phyloP scores from a whole-genome alignment of 2,797 vertebrate genomes.

The Leptodactylus fallax region DNA sequence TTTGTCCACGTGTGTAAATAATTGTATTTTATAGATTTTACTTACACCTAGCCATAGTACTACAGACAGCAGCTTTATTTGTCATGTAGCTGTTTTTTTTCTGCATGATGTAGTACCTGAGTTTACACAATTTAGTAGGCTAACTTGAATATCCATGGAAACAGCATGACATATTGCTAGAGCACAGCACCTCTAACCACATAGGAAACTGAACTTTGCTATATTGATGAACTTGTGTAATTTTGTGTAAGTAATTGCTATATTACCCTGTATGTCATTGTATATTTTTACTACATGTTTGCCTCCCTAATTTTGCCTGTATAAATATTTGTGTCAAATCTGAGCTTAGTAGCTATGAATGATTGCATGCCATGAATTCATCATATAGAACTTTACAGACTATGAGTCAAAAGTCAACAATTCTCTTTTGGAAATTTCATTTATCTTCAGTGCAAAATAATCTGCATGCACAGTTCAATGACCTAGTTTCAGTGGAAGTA shows the following conservation, averaged over 20 bases:
- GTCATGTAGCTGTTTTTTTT: no score
- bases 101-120: background rate
- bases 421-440: conserved; percentile 27
- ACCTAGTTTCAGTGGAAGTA: background rate
- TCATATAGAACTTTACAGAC: conserved; percentile 5
- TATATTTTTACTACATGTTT: background rate
- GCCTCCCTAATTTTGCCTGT: background rate
- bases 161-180: background rate
- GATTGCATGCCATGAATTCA: conserved; percentile 15
- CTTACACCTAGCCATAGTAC: no score
- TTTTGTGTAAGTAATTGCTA: background rate
- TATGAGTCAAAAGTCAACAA: conserved; percentile 1
- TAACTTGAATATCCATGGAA: background rate
- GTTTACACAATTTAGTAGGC: background rate
- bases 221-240: background rate
- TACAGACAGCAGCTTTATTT: no score
- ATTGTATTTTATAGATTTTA: no score
- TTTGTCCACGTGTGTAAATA: no score
- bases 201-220: background rate
- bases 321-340: background rate
- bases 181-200: background rate
- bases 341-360: background rate
- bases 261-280: background rate
- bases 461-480: conserved; percentile 1
- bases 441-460: conserved; percentile 23